phyloP scores from a whole-genome alignment of 2,113 vertebrate species.

The Percina caprodes region DNA sequence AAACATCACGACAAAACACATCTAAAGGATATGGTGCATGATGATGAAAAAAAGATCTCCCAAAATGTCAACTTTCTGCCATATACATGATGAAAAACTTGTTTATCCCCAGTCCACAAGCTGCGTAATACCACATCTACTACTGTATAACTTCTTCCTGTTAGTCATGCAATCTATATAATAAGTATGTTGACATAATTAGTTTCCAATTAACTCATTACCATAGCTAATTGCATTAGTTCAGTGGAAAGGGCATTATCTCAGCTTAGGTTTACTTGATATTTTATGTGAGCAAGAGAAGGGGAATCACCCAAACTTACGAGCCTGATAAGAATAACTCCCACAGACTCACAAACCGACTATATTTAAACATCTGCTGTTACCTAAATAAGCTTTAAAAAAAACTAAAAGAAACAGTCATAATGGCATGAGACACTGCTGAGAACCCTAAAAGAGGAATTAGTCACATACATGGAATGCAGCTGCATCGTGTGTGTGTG shows the following conservation, averaged over 20 bases:
- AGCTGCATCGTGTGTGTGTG: too few relatives aligned
- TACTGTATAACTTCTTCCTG: neutral
- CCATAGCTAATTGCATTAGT: neutral
- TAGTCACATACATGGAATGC: slow-evolving; percentile 43
- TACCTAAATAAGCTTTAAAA: slow-evolving; percentile 34
- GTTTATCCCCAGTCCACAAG: neutral
- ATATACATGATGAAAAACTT: neutral
- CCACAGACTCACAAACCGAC: neutral
- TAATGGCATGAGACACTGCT: slow-evolving; percentile 6
- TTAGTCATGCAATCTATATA: neutral
- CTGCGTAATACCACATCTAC: neutral
- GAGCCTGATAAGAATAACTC: slow-evolving; percentile 33
- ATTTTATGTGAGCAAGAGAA: neutral
- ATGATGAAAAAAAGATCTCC: neutral
- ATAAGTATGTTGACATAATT: too few relatives aligned
- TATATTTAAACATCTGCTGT: slow-evolving; percentile 36
- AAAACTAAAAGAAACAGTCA: slow-evolving; percentile 31
- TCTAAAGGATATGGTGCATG: neutral
- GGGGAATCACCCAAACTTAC: slow-evolving; percentile 50
- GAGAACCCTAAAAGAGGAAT: slow-evolving; percentile 39
- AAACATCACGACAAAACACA: too few relatives aligned
- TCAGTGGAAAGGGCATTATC: neutral
- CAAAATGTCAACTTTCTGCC: neutral
- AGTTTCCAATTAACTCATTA: neutral
- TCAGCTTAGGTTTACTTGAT: neutral